Conservation (phyloP, 2,113 vertebrate species). For the Muntiacus reevesi region DNA sequence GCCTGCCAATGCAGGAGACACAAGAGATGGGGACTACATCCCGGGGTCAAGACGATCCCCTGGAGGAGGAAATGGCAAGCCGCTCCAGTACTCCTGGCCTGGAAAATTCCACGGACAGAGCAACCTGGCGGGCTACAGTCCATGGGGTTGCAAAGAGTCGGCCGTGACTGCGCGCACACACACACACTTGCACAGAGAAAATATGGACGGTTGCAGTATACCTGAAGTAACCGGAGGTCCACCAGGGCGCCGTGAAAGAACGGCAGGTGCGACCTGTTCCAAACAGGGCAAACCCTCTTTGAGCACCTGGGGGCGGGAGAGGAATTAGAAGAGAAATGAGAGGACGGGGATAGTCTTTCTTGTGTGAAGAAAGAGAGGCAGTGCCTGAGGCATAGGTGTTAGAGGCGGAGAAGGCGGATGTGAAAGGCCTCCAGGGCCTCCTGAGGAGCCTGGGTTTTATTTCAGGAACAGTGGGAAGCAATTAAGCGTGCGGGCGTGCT, state of each 20-base stretch:
- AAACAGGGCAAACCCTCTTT: background rate
- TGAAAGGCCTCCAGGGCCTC: background rate
- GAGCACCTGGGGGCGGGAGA: background rate
- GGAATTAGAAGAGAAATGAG: background rate
- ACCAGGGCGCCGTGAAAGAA: background rate
- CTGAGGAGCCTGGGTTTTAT: background rate
- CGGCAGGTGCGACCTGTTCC: background rate
- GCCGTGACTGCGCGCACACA: background rate
- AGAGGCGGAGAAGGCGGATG: fast-evolving
- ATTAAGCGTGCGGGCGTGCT: fast-evolving
- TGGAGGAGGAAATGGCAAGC: background rate
- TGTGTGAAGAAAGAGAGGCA: background rate
- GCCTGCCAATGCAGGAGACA: background rate
- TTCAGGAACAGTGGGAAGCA: background rate
- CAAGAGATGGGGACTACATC: background rate
- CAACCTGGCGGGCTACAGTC: background rate
- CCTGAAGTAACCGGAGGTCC: background rate
- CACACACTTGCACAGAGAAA: background rate
- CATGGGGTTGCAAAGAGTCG: background rate
- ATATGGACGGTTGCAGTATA: background rate
- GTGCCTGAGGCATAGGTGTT: background rate
- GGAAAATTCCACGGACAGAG: background rate
- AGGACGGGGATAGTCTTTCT: background rate
- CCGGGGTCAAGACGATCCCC: background rate
- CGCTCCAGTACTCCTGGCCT: background rate